These are phyloP conservation scores for Acanthosoma haemorrhoidale DNA, from an alignment of 2,888 invertebrate genomes.

Conservation along the genomic window DNA sequence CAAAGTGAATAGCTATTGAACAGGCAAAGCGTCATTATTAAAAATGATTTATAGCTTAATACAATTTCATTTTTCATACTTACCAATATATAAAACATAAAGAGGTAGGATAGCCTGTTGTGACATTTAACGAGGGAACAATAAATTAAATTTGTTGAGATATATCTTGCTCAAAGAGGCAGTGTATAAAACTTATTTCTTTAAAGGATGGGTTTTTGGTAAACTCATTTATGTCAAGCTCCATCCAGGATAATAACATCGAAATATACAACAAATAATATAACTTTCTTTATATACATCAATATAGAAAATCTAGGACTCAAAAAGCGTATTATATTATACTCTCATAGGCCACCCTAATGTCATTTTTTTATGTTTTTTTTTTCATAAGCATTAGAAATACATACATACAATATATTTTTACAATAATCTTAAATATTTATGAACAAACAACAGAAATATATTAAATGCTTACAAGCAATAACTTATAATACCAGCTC, in stretches of 20 bases:
- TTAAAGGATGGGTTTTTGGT: background rate
- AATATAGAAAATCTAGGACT: constrained; percentile 18
- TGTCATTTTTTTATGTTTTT: constrained; percentile 11
- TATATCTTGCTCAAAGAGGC: no score
- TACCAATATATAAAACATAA: background rate
- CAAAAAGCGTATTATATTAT: constrained; percentile 1
- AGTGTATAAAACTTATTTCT: no score
- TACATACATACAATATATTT: background rate
- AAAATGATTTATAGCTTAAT: no score
- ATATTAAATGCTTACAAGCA: constrained; percentile 11
- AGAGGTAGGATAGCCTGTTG: background rate
- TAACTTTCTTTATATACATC: constrained; percentile 26
- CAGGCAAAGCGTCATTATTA: constrained; percentile 5
- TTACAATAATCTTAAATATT: background rate
- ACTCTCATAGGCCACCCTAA: constrained; percentile 15
- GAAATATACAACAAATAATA: constrained; percentile 28
- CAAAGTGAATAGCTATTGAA: background rate
- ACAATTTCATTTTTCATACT: background rate
- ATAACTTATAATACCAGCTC: constrained; percentile 13
- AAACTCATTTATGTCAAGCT: constrained; percentile 5
- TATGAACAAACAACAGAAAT: constrained; percentile 14
- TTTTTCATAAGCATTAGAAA: background rate
- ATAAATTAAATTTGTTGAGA: background rate
- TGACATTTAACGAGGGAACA: background rate
- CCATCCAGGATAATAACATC: constrained; percentile 7